Evolutionary conservation across 2,888 invertebrate genomes (phyloP), one percentile per base, ranked within the genome.

Genomic region (Dastarcus helophoroides): DNA sequence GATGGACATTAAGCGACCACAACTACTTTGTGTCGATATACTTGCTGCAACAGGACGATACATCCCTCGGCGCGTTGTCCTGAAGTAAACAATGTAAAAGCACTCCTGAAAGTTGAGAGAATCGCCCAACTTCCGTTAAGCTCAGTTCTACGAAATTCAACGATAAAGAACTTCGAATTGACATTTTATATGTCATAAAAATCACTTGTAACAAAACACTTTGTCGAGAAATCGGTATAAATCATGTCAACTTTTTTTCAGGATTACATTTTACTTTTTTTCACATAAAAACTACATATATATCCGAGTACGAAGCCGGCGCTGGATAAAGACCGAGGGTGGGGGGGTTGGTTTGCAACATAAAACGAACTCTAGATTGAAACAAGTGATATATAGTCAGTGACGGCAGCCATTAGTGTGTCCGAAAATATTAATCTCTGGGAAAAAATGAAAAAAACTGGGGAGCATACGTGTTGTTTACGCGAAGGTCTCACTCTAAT

Each of bases 341-440:
- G 15, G 29, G 32, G 40, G 38, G 43, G 40, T 38, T 44, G 47
- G 45, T 46, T 44, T 52, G 61, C 60, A 61, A 61, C 60, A 60
- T 62, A 63, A 63, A 62, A 61, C 62, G 60, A 54, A 56, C 49
- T 57, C 60, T 62, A 62, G 61, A 63, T 62, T 62, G 63, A 61
- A 61, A 62, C 61, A 60, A 61, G 62, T 63, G 63, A 63, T 63
- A 62, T 63, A 63, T 63, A 57, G 62, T 54, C 58, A 58, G 58
- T 60, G 63, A 63, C 62, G 60, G 59, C 56, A 56, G 56, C 62
- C 62, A 63, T 63, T 63, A 63, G 61, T 58, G 60, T 62, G 63
- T 63, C 63, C 61, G 48, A 62, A 63, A 63, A 63, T 63, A 63
- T 63, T 63, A 63, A 63, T 63, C 62, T 63, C 61, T 53, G 48